phyloP scores from a whole-genome alignment of 2,888 invertebrate species.

The Pachydiplax longipennis region DNA sequence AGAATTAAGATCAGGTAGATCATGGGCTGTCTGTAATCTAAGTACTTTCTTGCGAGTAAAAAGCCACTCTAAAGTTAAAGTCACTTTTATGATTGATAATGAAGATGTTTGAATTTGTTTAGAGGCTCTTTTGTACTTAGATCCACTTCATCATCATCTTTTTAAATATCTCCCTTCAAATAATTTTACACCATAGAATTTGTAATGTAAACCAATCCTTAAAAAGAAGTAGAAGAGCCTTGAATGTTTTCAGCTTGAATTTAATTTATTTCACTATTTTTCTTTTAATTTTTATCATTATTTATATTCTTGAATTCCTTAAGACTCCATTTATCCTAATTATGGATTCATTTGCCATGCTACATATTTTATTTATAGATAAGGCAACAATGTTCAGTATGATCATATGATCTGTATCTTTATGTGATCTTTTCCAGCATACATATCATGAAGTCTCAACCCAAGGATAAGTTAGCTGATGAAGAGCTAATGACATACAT shows the following conservation, averaged over 20 bases:
- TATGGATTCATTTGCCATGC: not conserved
- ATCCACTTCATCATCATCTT: too few species aligned
- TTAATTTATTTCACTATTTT: not conserved
- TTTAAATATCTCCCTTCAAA: too few species aligned
- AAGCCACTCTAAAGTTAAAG: too few species aligned
- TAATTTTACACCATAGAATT: too few species aligned
- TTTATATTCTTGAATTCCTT: not conserved
- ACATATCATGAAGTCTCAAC: constrained; percentile 76
- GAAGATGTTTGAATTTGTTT: too few species aligned
- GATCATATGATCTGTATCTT: constrained; percentile 14
- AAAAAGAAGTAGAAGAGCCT: too few species aligned
- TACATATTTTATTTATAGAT: not conserved
- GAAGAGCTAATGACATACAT: constrained; percentile 87
- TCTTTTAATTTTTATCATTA: not conserved
- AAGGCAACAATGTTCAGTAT: not conserved
- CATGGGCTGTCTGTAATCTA: too few species aligned
- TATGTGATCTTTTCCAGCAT: constrained; percentile 64
- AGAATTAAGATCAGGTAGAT: too few species aligned
- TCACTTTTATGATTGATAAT: too few species aligned
- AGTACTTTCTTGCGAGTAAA: too few species aligned
- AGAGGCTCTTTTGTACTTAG: too few species aligned
- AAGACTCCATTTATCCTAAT: not conserved
- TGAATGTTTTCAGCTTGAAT: not conserved
- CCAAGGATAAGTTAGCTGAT: constrained; percentile 77
- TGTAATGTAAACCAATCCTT: too few species aligned